Percentiles rank a stretch among this genome's conserved stretches.
Evolutionary conservation across 2,113 vertebrate genomes (phyloP).

Genomic region (Coracopsis vasa): DNA sequence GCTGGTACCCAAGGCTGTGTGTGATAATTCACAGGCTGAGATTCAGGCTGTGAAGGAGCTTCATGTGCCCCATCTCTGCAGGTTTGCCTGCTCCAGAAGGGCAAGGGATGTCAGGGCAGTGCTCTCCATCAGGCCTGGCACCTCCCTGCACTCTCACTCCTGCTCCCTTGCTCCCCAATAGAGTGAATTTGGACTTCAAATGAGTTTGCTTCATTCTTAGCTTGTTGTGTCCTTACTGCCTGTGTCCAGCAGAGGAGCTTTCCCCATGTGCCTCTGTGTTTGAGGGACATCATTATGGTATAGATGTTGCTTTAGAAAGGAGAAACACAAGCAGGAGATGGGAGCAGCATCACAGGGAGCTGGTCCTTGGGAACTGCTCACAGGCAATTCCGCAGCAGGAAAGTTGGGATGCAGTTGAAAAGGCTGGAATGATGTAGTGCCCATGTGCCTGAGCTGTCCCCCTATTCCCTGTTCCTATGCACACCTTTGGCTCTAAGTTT

Average conservation of each 20-base stretch:
- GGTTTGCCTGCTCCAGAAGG: not conserved
- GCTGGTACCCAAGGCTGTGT: not conserved
- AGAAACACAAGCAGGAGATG: not conserved
- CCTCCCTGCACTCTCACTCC: not conserved
- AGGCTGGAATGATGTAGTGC: not conserved
- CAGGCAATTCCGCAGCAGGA: not conserved
- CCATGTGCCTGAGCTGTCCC: not conserved
- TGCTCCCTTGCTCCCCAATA: not conserved
- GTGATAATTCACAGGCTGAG: not conserved
- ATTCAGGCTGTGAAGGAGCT: not conserved
- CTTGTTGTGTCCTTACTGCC: not conserved
- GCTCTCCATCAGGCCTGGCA: not conserved
- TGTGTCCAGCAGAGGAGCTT: not conserved
- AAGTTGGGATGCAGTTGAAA: rapidly evolving
- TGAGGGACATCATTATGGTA: not conserved
- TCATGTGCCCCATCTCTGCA: not conserved
- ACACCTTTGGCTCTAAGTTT: not conserved
- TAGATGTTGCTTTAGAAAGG: too few species aligned
- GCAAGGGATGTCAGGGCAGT: not conserved
- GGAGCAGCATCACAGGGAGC: not conserved
- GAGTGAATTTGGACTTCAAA: not conserved
- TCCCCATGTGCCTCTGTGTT: not conserved
- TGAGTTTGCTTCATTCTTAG: rapidly evolving
- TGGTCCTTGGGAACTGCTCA: not conserved
- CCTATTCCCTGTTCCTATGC: not conserved